phyloP scores from a whole-genome alignment of 2,797 vertebrate species.

The Sibirionetta formosa region DNA sequence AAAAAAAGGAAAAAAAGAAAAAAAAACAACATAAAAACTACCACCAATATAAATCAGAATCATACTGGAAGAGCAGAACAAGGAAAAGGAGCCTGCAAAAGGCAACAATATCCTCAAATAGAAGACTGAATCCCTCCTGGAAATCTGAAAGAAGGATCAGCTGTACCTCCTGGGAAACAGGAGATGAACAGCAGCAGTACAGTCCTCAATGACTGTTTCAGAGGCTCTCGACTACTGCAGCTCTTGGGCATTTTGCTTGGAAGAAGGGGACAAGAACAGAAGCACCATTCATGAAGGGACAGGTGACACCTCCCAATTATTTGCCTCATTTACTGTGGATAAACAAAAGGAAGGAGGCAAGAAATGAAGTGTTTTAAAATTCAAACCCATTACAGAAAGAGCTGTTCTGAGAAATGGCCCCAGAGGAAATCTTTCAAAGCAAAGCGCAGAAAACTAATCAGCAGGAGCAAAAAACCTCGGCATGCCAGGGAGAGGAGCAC shows the following conservation, averaged over 20 bases:
- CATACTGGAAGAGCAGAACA: neutral
- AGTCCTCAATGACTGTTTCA: neutral
- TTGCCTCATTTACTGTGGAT: slow-evolving; percentile 37
- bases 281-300: neutral
- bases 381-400: slow-evolving; percentile 54
- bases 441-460: slow-evolving; percentile 38
- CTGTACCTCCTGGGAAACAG: neutral
- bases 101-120: neutral
- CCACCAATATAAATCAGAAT: neutral
- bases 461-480: neutral
- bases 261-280: neutral
- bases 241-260: neutral
- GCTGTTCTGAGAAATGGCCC: neutral
- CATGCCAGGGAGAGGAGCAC: neutral
- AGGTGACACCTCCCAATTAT: slow-evolving; percentile 35
- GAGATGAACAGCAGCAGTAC: neutral
- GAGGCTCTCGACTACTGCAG: neutral
- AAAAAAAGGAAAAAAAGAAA: neutral
- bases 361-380: slow-evolving; percentile 19
- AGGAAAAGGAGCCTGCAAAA: neutral
- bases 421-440: slow-evolving; percentile 9
- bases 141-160: neutral
- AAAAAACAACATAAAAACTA: neutral
- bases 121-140: neutral
- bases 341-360: slow-evolving; percentile 55